Percentiles rank a stretch among this genome's conserved stretches.
These are phyloP conservation scores for Gymnocephalus cernua DNA, from an alignment of 2,113 vertebrate species.

Conservation along the genomic window DNA sequence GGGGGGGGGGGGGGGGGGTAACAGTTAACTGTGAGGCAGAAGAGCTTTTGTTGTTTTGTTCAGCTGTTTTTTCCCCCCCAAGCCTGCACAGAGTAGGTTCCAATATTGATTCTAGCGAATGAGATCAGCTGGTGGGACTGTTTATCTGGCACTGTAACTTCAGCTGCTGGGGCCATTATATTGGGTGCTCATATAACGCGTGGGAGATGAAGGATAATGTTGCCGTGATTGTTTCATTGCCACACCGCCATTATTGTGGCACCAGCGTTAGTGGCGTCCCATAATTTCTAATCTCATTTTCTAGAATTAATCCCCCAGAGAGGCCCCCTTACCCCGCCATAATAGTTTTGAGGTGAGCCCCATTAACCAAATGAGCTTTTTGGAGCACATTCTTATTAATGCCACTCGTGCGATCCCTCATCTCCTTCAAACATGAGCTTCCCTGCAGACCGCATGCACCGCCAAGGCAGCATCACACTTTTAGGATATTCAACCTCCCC, in stretches of 20 bases:
- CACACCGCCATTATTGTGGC: conserved; percentile 45
- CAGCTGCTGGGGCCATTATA: conserved; percentile 46
- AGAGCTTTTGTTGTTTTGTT: conserved; percentile 14
- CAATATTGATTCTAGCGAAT: conserved; percentile 51
- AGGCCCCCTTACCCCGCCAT: conserved; percentile 61
- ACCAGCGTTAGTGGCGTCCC: conserved; percentile 32
- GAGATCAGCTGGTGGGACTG: conserved; percentile 55
- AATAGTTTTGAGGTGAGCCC: conserved; percentile 79
- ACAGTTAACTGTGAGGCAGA: background rate
- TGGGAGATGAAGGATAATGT: conserved; percentile 62
- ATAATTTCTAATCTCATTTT: conserved; percentile 74
- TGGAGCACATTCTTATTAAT: conserved; percentile 67
- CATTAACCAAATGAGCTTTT: conserved; percentile 79
- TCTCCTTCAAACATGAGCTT: conserved; percentile 21
- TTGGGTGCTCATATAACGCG: conserved; percentile 39
- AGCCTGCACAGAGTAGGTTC: conserved; percentile 21
- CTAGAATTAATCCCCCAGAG: conserved; percentile 70
- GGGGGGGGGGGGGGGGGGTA: no score
- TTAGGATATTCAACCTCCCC: background rate
- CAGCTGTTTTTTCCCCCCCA: background rate
- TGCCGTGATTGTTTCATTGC: conserved; percentile 63
- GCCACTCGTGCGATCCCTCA: conserved; percentile 49
- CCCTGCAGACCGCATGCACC: conserved; percentile 32
- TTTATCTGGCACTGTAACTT: conserved; percentile 42
- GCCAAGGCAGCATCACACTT: conserved; percentile 12